Evolutionary conservation across 2,888 invertebrate genomes (phyloP), one percentile per base, ranked within the genome.

Genomic region (Epirrita christyi): DNA sequence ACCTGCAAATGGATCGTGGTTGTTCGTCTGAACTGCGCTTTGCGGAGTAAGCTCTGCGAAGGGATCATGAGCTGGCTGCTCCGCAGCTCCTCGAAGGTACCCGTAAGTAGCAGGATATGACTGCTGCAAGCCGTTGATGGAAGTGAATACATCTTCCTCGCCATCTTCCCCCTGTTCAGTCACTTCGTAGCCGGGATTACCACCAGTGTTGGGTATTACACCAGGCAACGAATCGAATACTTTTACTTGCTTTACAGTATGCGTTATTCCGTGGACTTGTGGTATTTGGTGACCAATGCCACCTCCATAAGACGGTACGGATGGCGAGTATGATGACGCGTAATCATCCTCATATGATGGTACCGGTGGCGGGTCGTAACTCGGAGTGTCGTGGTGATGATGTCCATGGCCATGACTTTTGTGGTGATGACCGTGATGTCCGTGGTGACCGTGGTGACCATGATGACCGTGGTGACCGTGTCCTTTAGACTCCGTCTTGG

Each of bases 201-300:
- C 68, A 1, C 70, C 73, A 1, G 68, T 61, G 6, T 61, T 72
- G 0, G 85, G 85, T 36, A 88, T 42, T 0, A 73, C 78, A 0
- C 85, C 86, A 0, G 90, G 90, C 9, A 83, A 63, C 0, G 88
- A 85, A 55, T 89, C 90, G 55, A 74, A 90, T 5, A 92, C 88
- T 62, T 92, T 87, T 0, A 89, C 85, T 69, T 92, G 86, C 61
- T 87, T 87, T 1, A 92, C 83, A 6, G 91, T 90, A 55, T 92
- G 92, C 1, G 74, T 66, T 47, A 79, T 52, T n/a, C 79, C 80
- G 42, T 72, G 80, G 7, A 77, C 71, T 34, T 80, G 78, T 0
- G 78, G 80, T n/a, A 56, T 52, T 38, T 75, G 75, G 42, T 76
- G 75, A 6, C 68, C 70, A 10, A 73, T 63, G n/a, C 69, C 75